Conservation (phyloP, 2,797 vertebrate species). For the Choloepus didactylus region DNA sequence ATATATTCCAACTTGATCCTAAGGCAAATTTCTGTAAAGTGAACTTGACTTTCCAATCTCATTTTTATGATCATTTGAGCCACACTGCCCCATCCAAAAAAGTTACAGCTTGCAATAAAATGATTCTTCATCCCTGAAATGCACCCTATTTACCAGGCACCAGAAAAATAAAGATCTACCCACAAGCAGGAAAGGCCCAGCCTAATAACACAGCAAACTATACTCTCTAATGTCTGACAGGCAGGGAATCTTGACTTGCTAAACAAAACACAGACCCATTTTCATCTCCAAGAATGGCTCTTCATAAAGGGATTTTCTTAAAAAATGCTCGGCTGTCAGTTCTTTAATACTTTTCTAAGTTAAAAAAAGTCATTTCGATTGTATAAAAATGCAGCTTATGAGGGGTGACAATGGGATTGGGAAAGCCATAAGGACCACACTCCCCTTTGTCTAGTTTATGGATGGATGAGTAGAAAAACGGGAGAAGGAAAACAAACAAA, state of each 20-base stretch:
- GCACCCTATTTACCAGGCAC: slow-evolving; percentile 30
- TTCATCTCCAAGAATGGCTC: slow-evolving; percentile 53
- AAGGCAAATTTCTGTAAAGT: slow-evolving; percentile 62
- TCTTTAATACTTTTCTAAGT: slow-evolving; percentile 54
- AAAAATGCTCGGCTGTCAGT: slow-evolving; percentile 8
- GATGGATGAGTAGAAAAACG: too few species aligned
- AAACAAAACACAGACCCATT: slow-evolving; percentile 59
- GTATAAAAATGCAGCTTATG: too few species aligned
- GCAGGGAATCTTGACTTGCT: slow-evolving; percentile 44
- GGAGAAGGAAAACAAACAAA: too few species aligned
- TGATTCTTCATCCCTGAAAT: slow-evolving; percentile 11
- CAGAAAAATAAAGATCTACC: slow-evolving; percentile 69
- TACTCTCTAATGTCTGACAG: slow-evolving; percentile 37
- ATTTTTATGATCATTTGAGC: slow-evolving; percentile 65
- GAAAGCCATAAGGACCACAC: too few species aligned
- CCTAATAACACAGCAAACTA: slow-evolving; percentile 59
- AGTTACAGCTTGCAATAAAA: slow-evolving; percentile 64
- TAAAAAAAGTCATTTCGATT: not conserved
- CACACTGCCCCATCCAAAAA: slow-evolving; percentile 38
- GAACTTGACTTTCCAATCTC: slow-evolving; percentile 62
- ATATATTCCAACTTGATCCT: slow-evolving; percentile 50
- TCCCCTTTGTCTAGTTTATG: too few species aligned
- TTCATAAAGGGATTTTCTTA: slow-evolving; percentile 57
- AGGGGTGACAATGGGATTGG: too few species aligned
- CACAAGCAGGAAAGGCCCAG: slow-evolving; percentile 57